Percentiles rank a stretch among this genome's conserved stretches.
phyloP scores from a whole-genome alignment of 1,140 invertebrate genomes.

The Chionoecetes opilio region DNA sequence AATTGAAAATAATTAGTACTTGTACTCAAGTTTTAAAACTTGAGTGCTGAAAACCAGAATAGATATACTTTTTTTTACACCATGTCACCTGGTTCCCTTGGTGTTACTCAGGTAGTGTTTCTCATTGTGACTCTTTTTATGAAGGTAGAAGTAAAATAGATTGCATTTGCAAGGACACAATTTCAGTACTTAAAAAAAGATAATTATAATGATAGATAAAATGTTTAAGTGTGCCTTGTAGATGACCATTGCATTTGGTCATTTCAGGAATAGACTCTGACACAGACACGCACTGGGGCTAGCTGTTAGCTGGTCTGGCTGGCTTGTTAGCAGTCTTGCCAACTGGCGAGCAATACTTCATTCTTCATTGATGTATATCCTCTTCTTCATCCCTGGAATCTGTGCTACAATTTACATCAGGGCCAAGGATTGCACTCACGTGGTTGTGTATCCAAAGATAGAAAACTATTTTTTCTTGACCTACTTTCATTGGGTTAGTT shows the following conservation, averaged over 20 bases:
- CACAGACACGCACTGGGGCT: slow-evolving; percentile 54
- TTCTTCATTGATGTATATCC: slow-evolving; percentile 44
- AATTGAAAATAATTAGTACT: too few species aligned
- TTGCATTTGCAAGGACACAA: neutral
- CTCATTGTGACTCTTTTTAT: neutral
- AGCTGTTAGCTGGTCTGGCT: neutral
- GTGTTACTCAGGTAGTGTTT: neutral
- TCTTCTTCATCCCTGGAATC: slow-evolving; percentile 48
- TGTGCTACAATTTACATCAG: slow-evolving; percentile 37
- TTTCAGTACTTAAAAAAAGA: neutral
- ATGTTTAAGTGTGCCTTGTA: neutral
- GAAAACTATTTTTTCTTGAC: neutral
- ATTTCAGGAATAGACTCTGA: slow-evolving; percentile 72
- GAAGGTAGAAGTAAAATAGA: neutral
- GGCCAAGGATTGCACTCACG: neutral
- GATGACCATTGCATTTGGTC: slow-evolving; percentile 74
- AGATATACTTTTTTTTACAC: neutral
- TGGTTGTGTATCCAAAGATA: slow-evolving; percentile 20
- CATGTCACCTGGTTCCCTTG: neutral
- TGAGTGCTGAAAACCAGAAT: neutral
- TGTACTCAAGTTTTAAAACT: neutral
- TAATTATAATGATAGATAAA: neutral
- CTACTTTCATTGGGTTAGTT: neutral
- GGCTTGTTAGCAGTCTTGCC: slow-evolving; percentile 36
- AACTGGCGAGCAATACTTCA: slow-evolving; percentile 51